phyloP scores from a whole-genome alignment of 2,797 vertebrate species.

The Nyctalus aviator region DNA sequence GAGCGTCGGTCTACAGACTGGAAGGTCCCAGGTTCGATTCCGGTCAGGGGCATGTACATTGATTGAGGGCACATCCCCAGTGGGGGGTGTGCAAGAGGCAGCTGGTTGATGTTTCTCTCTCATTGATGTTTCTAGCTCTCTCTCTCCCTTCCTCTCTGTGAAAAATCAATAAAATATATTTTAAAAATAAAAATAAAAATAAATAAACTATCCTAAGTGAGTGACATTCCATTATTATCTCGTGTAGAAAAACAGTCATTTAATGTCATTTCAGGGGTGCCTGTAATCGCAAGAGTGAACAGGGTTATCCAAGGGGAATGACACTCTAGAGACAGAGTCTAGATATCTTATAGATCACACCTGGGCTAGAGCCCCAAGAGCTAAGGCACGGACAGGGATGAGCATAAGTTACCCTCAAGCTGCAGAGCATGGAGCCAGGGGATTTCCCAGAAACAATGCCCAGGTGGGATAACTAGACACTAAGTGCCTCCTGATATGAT shows the following conservation, averaged over 20 bases:
- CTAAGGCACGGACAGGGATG: not conserved
- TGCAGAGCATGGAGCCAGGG: not conserved
- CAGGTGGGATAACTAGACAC: not conserved
- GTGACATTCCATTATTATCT: conserved; percentile 57
- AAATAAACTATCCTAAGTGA: conserved; percentile 32
- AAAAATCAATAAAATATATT: too few species aligned
- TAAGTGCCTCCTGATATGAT: not conserved
- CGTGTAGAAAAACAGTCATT: conserved; percentile 31
- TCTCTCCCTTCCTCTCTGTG: too few species aligned
- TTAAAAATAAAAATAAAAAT: too few species aligned
- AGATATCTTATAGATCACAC: not conserved
- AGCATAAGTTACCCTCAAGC: not conserved
- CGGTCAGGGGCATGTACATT: too few species aligned
- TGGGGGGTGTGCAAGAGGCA: too few species aligned
- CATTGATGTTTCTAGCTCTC: too few species aligned
- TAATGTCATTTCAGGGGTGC: not conserved
- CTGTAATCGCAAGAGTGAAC: not conserved
- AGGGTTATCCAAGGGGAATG: not conserved
- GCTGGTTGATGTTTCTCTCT: too few species aligned
- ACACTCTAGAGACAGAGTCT: not conserved
- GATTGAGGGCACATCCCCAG: too few species aligned
- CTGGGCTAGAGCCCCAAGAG: not conserved
- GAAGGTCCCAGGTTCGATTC: too few species aligned
- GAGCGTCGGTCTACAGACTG: too few species aligned
- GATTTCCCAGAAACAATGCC: not conserved